Conservation (phyloP, 2,888 invertebrate species). For the Trachelus troglodyta region DNA sequence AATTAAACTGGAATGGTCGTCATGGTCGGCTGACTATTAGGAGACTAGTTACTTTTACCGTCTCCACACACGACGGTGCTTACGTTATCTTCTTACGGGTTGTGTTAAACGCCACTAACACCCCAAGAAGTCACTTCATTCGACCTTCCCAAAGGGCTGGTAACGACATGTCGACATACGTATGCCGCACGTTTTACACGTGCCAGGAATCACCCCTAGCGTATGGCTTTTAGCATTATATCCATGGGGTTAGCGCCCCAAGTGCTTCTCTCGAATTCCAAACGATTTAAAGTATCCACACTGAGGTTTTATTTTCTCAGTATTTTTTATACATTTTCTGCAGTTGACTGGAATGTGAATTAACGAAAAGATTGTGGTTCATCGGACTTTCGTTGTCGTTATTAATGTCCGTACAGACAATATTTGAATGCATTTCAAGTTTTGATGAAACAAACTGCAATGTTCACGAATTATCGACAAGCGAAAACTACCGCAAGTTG, state of each 20-base stretch:
- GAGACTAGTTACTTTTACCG: not conserved
- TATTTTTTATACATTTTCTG: not conserved
- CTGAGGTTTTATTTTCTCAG: not conserved
- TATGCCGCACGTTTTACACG: slow-evolving; percentile 2
- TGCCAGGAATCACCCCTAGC: slow-evolving; percentile 1
- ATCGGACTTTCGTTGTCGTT: not conserved
- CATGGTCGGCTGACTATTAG: not conserved
- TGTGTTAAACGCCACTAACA: slow-evolving; percentile 8
- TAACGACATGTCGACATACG: slow-evolving; percentile 9
- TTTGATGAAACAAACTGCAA: not conserved
- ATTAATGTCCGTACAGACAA: not conserved
- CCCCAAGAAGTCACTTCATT: not conserved
- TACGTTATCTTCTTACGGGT: slow-evolving; percentile 3
- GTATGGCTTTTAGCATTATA: not conserved
- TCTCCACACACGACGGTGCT: not conserved
- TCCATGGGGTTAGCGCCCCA: not conserved
- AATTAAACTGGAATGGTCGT: not conserved
- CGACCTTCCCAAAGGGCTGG: not conserved
- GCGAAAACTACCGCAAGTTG: too few species aligned
- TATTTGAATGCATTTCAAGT: not conserved
- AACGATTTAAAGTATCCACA: not conserved
- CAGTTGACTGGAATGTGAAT: not conserved
- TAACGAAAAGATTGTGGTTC: not conserved
- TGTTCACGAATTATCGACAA: not conserved
- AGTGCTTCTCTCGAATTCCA: not conserved